phyloP scores from a whole-genome alignment of 2,888 invertebrate species.

The Bhutanitis thaidina region DNA sequence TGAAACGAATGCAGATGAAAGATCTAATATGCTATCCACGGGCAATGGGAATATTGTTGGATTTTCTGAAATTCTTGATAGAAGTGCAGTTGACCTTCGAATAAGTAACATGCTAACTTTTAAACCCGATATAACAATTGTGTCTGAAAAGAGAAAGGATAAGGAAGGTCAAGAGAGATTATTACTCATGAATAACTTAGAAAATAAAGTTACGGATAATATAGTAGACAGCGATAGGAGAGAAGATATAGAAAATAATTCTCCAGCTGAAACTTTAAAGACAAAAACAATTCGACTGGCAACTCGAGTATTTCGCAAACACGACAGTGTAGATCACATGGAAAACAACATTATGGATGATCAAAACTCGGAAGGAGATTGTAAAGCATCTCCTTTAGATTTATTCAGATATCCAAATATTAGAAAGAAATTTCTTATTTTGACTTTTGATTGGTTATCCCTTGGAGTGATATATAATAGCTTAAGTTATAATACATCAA shows the following conservation, averaged over 20 bases:
- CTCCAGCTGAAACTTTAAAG: constrained; percentile 35
- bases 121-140: constrained; percentile 51
- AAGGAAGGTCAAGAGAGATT: constrained; percentile 27
- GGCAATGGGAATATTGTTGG: constrained; percentile 48
- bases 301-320: constrained; percentile 52
- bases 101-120: constrained; percentile 64
- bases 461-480: constrained; percentile 85
- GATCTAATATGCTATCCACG: constrained; percentile 42
- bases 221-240: constrained; percentile 47
- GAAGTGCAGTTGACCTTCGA: constrained; percentile 53
- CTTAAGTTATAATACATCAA: constrained; percentile 83
- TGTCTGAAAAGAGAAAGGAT: constrained; percentile 40
- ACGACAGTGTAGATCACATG: constrained; percentile 42
- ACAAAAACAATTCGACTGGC: constrained; percentile 61
- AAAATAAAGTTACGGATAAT: constrained; percentile 42
- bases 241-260: constrained; percentile 20
- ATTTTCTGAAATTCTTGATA: constrained; percentile 30
- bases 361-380: constrained; percentile 66
- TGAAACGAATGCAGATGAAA: constrained; percentile 46
- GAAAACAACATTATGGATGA: constrained; percentile 66
- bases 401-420: constrained; percentile 83
- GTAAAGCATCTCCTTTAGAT: constrained; percentile 81
- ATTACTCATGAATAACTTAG: not conserved
- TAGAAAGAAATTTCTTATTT: constrained; percentile 82
- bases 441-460: constrained; percentile 83